Evolutionary conservation across 2,113 vertebrate species (phyloP).

Genomic region (Amazona guildingii): DNA sequence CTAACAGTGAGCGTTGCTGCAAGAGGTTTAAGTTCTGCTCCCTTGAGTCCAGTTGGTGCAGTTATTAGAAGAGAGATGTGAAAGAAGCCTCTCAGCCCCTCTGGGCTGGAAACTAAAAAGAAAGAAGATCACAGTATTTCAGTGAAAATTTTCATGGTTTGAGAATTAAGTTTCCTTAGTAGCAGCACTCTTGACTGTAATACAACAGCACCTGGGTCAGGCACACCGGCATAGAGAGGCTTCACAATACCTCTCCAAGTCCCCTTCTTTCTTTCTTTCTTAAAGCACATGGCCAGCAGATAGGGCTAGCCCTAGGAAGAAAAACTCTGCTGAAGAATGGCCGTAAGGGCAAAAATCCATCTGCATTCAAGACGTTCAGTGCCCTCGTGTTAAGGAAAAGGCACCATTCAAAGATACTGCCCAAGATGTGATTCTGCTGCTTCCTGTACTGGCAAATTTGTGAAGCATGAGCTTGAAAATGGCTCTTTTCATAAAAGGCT

Average conservation of each 20-base stretch:
- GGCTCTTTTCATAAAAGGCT: neutral
- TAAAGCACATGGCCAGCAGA: neutral
- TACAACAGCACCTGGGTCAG: neutral
- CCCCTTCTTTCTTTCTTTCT: neutral
- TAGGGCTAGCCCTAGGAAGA: neutral
- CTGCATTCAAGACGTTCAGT: neutral
- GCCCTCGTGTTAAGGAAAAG: neutral
- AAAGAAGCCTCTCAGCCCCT: neutral
- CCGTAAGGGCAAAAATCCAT: neutral
- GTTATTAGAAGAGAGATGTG: neutral
- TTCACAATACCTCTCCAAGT: neutral
- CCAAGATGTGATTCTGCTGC: neutral
- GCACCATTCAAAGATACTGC: neutral
- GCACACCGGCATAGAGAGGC: fast-evolving
- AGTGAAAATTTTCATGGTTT: neutral
- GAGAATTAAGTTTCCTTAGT: neutral
- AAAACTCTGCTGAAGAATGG: neutral
- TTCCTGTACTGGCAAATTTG: neutral
- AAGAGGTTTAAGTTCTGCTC: neutral
- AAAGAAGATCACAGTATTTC: neutral
- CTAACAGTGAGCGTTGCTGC: neutral
- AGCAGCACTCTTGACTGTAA: no score
- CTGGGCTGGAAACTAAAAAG: neutral
- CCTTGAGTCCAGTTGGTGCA: neutral
- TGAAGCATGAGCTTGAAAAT: neutral